A percentile compares a stretch with the other conserved stretches of the same genome.
These are phyloP conservation scores for Drosophila suzukii DNA, from an alignment of 1,140 invertebrate genomes.

Conservation along the genomic window DNA sequence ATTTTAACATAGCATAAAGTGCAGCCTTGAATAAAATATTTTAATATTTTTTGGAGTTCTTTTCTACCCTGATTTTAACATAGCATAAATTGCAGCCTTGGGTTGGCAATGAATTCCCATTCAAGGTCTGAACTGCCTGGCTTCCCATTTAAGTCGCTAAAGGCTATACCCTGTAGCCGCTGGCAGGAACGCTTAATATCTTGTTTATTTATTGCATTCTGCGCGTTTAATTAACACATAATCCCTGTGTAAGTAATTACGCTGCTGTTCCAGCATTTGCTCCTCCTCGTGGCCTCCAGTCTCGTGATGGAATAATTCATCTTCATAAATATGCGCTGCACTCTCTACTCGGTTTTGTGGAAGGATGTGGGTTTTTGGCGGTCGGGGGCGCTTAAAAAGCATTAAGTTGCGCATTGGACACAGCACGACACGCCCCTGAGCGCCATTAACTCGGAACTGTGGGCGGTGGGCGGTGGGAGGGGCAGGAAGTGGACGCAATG, in stretches of 20 bases:
- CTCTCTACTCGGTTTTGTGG: conserved; percentile 47
- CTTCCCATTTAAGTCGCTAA: conserved; percentile 4
- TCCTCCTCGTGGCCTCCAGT: conserved; percentile 29
- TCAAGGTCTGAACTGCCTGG: background rate
- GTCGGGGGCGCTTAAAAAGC: conserved; percentile 73
- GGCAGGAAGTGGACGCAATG: conserved; percentile 7
- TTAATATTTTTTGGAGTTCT: too few relatives aligned
- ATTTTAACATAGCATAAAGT: background rate
- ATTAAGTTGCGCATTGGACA: conserved; percentile 72
- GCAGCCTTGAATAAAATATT: too few relatives aligned
- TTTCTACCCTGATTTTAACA: background rate
- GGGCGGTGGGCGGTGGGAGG: conserved; percentile 2
- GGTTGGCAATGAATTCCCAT: background rate
- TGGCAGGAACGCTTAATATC: conserved; percentile 72
- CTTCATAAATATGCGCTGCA: conserved; percentile 82
- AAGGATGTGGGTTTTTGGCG: conserved; percentile 22
- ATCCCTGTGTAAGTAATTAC: conserved; percentile 83
- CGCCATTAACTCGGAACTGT: conserved; percentile 63
- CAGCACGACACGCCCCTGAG: conserved; percentile 65
- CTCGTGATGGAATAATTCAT: conserved; percentile 78
- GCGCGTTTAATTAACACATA: conserved; percentile 82
- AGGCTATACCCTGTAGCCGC: conserved; percentile 6
- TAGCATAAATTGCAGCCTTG: conserved; percentile 3
- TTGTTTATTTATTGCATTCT: conserved; percentile 82
- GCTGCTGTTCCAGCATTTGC: conserved; percentile 29